phyloP scores from a whole-genome alignment of 2,797 vertebrate genomes.

The Thalassophryne amazonica region DNA sequence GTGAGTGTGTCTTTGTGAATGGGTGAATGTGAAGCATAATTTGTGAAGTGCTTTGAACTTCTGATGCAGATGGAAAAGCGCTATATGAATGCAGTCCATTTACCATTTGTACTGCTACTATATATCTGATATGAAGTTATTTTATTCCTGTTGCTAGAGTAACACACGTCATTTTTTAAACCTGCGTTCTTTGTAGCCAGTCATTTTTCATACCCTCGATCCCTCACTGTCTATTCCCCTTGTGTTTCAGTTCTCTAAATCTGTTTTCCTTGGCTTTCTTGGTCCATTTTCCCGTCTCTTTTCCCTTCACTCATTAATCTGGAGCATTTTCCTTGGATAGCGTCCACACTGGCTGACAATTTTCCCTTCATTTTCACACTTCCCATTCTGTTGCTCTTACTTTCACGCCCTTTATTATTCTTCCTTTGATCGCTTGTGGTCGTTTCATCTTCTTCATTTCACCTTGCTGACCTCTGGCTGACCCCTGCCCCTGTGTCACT shows the following conservation, averaged over 20 bases:
- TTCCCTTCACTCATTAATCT: conserved; percentile 42
- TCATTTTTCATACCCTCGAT: neutral
- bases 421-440: conserved; percentile 14
- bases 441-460: conserved; percentile 4
- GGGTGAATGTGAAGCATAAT: no score
- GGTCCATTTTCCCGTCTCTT: conserved; percentile 6
- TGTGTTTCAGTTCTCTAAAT: neutral
- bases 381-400: neutral
- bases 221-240: conserved; percentile 26
- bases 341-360: conserved; percentile 26
- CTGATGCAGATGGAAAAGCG: no score
- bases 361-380: neutral
- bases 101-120: no score
- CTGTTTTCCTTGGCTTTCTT: conserved; percentile 54
- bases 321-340: conserved; percentile 46
- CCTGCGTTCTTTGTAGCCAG: no score
- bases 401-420: neutral
- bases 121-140: no score
- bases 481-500: neutral
- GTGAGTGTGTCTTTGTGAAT: no score
- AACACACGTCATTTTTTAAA: no score
- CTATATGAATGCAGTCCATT: no score
- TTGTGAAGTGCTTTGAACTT: no score
- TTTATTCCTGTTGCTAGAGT: no score
- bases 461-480: neutral